Percentiles rank a stretch among this genome's conserved stretches.
Conservation (phyloP, 2,888 invertebrate genomes). For the Zonitis immaculata region DNA sequence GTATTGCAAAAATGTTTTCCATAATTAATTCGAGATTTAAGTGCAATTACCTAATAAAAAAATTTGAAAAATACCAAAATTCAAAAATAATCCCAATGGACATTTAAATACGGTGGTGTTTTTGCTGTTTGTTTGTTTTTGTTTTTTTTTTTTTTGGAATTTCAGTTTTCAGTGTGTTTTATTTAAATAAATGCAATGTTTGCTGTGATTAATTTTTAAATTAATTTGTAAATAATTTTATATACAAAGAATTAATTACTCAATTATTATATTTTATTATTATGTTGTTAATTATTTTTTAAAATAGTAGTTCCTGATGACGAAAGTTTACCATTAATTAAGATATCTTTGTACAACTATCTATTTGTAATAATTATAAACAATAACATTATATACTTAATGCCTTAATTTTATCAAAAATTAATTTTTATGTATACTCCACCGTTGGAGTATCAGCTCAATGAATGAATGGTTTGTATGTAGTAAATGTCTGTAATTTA, state of each 20-base stretch:
- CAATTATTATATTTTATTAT: conserved; percentile 33
- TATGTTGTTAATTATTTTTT: conserved; percentile 28
- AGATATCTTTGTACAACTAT: conserved; percentile 22
- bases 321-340: conserved; percentile 41
- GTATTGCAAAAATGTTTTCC: conserved; percentile 25
- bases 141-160: conserved; percentile 12
- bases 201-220: conserved; percentile 39
- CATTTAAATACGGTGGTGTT: conserved; percentile 21
- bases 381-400: conserved; percentile 19
- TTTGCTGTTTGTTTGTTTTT: conserved; percentile 23
- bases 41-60: conserved; percentile 34
- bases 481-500: conserved; percentile 33
- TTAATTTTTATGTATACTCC: conserved; percentile 18
- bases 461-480: conserved; percentile 31
- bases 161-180: conserved; percentile 9
- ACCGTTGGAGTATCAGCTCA: conserved; percentile 26
- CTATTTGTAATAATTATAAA: conserved; percentile 12
- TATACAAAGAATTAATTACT: conserved; percentile 35
- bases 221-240: conserved; percentile 36
- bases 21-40: conserved; percentile 32
- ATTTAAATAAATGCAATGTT: conserved; percentile 26
- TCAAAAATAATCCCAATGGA: conserved; percentile 22
- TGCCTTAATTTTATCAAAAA: conserved; percentile 22
- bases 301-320: conserved; percentile 40
- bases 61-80: conserved; percentile 32